Percentiles rank a stretch among this genome's conserved stretches.
Conservation (phyloP, 2,888 invertebrate genomes). For the Itoplectis maculator region DNA sequence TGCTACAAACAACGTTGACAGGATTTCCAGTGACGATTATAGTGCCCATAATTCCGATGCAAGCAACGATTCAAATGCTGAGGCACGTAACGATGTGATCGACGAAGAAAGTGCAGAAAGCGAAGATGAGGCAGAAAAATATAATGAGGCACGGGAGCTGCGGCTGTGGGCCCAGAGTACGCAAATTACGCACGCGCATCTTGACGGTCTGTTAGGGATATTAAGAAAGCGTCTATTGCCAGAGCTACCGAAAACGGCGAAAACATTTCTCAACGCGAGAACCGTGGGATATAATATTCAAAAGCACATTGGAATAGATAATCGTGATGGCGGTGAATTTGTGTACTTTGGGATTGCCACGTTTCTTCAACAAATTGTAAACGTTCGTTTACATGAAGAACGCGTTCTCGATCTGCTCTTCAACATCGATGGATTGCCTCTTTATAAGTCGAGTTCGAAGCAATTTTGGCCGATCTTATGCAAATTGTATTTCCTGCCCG, state of each 20-base stretch:
- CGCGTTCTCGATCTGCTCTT: slow-evolving; percentile 30
- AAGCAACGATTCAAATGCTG: not conserved
- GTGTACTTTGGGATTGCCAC: slow-evolving; percentile 44
- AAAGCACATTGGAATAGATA: slow-evolving; percentile 19
- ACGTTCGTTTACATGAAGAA: slow-evolving; percentile 40
- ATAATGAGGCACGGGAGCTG: slow-evolving; percentile 27
- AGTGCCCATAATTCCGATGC: slow-evolving; percentile 2
- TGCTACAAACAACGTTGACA: not conserved
- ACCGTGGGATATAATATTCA: not conserved
- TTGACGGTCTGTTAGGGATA: slow-evolving; percentile 30
- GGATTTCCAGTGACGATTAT: not conserved
- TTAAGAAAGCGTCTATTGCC: slow-evolving; percentile 34
- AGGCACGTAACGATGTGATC: not conserved
- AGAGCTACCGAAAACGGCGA: slow-evolving; percentile 31
- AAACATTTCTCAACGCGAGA: slow-evolving; percentile 31
- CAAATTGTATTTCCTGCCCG: slow-evolving; percentile 32
- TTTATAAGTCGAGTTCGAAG: slow-evolving; percentile 50
- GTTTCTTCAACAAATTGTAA: slow-evolving; percentile 24
- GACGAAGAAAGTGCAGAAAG: slow-evolving; percentile 3
- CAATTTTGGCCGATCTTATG: slow-evolving; percentile 61
- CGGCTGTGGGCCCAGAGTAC: slow-evolving; percentile 42
- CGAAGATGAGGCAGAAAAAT: slow-evolving; percentile 22
- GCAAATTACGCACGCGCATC: slow-evolving; percentile 16
- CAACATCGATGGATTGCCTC: slow-evolving; percentile 48
- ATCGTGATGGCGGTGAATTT: slow-evolving; percentile 25